These are phyloP conservation scores for Arenaria interpres DNA, from an alignment of 2,113 vertebrate species.

Conservation along the genomic window DNA sequence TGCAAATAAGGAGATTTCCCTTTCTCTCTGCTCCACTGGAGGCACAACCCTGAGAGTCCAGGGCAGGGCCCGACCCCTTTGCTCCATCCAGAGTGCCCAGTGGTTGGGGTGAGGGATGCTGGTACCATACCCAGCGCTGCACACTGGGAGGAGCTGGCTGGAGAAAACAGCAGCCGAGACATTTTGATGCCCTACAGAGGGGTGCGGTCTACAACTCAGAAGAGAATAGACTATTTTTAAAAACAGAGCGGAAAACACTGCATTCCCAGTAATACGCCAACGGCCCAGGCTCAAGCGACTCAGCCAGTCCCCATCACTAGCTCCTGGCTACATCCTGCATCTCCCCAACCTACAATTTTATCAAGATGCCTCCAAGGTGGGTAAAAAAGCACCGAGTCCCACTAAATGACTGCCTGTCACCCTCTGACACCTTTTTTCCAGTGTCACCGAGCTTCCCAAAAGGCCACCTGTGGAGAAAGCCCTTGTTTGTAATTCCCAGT, in stretches of 20 bases:
- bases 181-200: not conserved
- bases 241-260: not conserved
- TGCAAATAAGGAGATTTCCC: not conserved
- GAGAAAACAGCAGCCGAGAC: not conserved
- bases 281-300: not conserved
- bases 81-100: not conserved
- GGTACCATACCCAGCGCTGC: rapidly evolving
- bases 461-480: not conserved
- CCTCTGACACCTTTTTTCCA: constrained; percentile 48
- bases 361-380: not conserved
- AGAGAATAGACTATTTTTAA: constrained; percentile 53
- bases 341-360: not conserved
- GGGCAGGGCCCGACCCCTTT: not conserved
- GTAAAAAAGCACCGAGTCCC: not conserved
- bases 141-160: not conserved
- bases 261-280: not conserved
- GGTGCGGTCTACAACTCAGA: not conserved
- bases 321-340: not conserved
- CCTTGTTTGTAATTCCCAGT: constrained; percentile 17
- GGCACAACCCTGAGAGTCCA: not conserved
- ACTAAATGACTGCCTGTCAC: not conserved
- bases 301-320: not conserved
- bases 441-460: not conserved
- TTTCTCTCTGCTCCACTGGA: not conserved
- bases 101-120: not conserved